Evolutionary conservation across 2,797 vertebrate species (phyloP).

Genomic region (Coilia nasus): DNA sequence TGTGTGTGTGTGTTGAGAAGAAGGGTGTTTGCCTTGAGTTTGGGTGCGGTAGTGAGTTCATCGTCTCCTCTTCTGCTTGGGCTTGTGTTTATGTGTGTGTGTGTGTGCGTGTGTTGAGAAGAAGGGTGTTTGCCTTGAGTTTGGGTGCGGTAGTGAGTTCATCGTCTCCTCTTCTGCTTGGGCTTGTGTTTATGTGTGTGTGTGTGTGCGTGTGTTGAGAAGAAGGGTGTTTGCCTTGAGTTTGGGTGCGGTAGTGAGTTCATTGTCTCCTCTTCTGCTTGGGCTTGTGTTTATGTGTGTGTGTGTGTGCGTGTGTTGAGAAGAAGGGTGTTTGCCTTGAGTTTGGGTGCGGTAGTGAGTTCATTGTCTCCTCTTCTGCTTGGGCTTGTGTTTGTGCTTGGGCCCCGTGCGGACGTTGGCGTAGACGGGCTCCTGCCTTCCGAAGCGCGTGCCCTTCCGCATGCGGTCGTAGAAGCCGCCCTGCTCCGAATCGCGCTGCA

Average conservation of each 20-base stretch:
- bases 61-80: too few species aligned
- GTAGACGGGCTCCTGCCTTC: constrained; percentile 65
- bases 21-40: not conserved
- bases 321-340: not conserved
- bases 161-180: too few species aligned
- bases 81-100: too few species aligned
- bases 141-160: too few species aligned
- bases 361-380: constrained; percentile 32
- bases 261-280: too few species aligned
- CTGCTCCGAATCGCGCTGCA: constrained; percentile 70
- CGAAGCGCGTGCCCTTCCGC: constrained; percentile 58
- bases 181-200: too few species aligned
- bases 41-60: too few species aligned
- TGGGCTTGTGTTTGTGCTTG: constrained; percentile 45
- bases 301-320: not conserved
- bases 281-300: not conserved
- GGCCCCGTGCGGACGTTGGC: constrained; percentile 64
- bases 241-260: too few species aligned
- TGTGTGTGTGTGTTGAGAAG: too few species aligned
- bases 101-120: too few species aligned
- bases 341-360: not conserved
- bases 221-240: not conserved
- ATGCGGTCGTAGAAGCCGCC: constrained; percentile 55
- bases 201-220: too few species aligned
- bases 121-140: not conserved